Conservation (phyloP, 2,888 invertebrate genomes). For the Scotopteryx bipunctaria region DNA sequence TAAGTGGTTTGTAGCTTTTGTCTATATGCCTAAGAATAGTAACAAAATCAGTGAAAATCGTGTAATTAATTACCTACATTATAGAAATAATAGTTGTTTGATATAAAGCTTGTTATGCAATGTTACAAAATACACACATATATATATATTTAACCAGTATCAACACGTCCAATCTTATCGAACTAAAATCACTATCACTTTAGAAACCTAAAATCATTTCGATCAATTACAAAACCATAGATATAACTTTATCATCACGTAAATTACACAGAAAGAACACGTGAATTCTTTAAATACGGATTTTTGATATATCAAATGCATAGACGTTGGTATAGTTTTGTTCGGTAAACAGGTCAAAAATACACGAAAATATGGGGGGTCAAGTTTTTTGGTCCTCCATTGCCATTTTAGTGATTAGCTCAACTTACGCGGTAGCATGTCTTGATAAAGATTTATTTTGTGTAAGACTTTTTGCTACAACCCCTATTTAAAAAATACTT, state of each 20-base stretch:
- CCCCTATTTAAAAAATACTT: no score
- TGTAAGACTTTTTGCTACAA: conserved; percentile 54
- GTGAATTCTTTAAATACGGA: conserved; percentile 45
- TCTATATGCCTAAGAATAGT: no score
- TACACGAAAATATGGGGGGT: conserved; percentile 58
- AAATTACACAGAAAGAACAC: conserved; percentile 32
- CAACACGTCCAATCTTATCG: conserved; percentile 48
- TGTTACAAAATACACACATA: conserved; percentile 12
- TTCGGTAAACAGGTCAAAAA: conserved; percentile 13
- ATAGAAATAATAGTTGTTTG: neutral
- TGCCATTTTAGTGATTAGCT: conserved; percentile 53
- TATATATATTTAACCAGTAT: conserved; percentile 35
- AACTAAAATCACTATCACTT: conserved; percentile 25
- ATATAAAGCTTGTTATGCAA: neutral
- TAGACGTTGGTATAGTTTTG: conserved; percentile 23
- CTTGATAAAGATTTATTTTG: conserved; percentile 67
- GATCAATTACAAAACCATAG: conserved; percentile 25
- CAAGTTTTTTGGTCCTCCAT: conserved; percentile 69
- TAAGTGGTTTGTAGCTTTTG: no score
- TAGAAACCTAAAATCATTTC: conserved; percentile 38
- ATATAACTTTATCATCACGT: conserved; percentile 42
- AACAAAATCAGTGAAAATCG: no score
- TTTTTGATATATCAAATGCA: conserved; percentile 8
- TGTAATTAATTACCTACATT: neutral
- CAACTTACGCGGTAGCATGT: conserved; percentile 57